Evolutionary conservation across 2,797 vertebrate genomes (phyloP).

Genomic region (Enteromius thamalakanensis): DNA sequence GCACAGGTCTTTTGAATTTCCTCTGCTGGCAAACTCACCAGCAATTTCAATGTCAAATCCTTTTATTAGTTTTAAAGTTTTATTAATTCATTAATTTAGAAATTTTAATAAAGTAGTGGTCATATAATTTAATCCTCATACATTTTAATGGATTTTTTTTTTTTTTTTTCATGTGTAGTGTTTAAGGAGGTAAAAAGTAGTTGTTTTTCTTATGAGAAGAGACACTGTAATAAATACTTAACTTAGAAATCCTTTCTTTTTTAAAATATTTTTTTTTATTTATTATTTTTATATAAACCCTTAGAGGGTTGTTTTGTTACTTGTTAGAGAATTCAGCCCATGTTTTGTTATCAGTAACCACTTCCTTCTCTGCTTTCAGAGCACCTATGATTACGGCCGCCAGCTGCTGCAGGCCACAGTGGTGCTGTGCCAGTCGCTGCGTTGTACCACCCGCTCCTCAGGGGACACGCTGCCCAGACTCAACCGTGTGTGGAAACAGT

Average conservation of each 20-base stretch:
- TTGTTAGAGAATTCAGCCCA: background rate
- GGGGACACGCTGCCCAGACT: conserved; percentile 95
- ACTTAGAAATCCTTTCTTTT: no score
- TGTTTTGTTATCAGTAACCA: background rate
- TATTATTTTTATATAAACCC: no score
- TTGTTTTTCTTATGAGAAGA: no score
- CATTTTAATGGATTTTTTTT: background rate
- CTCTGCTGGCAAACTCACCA: background rate
- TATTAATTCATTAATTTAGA: background rate
- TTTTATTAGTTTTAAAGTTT: background rate
- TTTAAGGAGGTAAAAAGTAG: no score
- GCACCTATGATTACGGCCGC: conserved; percentile 96
- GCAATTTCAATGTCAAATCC: no score
- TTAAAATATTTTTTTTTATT: no score
- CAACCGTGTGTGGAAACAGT: conserved; percentile 98
- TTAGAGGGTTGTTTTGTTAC: background rate
- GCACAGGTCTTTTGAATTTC: conserved; percentile 84
- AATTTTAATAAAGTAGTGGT: no score
- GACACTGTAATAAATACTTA: no score
- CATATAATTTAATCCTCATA: background rate
- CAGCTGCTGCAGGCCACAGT: conserved; percentile 97
- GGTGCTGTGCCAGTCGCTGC: conserved; percentile 94
- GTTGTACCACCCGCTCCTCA: conserved; percentile 93
- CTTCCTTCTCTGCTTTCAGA: conserved; percentile 72
- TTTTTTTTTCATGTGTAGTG: no score